phyloP scores from a whole-genome alignment of 2,113 vertebrate species.

The Empidonax alnorum region DNA sequence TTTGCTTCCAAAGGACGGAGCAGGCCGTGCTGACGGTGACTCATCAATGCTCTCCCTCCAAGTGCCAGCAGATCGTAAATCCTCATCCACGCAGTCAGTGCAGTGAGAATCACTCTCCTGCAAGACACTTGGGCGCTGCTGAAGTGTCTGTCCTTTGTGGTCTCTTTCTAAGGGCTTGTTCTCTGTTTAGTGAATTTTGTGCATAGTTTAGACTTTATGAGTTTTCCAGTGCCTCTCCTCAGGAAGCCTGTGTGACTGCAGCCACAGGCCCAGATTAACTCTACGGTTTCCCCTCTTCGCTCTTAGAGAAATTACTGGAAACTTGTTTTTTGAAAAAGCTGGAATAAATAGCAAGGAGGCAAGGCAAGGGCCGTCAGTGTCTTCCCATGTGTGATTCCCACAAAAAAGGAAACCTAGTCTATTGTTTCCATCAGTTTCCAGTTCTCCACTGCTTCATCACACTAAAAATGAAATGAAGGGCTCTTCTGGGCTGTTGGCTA shows the following conservation, averaged over 20 bases:
- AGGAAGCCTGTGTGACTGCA: background rate
- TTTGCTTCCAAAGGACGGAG: background rate
- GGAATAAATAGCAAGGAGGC: background rate
- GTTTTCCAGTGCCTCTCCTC: background rate
- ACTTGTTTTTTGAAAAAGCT: background rate
- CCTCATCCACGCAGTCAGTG: background rate
- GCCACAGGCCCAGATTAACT: background rate
- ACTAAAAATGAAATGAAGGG: background rate
- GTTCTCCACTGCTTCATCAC: background rate
- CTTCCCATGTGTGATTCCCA: background rate
- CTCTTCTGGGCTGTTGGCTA: background rate
- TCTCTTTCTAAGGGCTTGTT: background rate
- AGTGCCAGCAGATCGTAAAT: background rate
- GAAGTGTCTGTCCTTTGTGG: no score
- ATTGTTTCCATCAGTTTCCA: background rate
- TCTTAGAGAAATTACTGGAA: background rate
- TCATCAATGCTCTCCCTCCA: background rate
- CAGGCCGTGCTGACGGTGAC: rapidly evolving
- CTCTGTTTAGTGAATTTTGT: background rate
- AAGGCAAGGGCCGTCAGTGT: background rate
- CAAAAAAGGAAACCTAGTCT: background rate
- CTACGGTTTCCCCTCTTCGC: background rate
- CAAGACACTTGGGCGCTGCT: background rate
- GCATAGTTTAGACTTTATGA: background rate
- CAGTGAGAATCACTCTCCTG: background rate